These are phyloP conservation scores for Apis laboriosa DNA, from an alignment of 1,140 invertebrate species.

Conservation along the genomic window DNA sequence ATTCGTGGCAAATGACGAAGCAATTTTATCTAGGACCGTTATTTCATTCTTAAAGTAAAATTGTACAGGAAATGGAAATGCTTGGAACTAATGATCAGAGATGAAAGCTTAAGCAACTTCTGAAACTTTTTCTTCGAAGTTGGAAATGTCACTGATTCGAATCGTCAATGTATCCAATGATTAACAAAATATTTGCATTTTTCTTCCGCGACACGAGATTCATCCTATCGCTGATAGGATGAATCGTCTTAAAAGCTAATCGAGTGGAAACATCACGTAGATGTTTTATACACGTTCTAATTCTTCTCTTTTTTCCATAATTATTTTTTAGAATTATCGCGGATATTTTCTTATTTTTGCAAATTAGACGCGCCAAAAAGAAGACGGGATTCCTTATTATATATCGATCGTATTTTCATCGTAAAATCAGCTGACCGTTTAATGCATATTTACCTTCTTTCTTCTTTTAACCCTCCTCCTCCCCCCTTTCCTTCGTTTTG, in stretches of 20 bases:
- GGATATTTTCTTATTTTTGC: neutral
- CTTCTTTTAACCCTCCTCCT: no score
- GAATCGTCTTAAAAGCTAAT: slow-evolving; percentile 26
- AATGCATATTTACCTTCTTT: neutral
- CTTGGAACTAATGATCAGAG: neutral
- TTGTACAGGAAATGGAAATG: neutral
- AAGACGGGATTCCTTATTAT: neutral
- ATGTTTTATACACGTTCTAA: fast-evolving
- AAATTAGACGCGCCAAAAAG: neutral
- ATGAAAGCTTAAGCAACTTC: neutral
- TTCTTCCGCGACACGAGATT: neutral
- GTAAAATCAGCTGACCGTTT: slow-evolving; percentile 1
- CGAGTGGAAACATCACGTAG: slow-evolving; percentile 15
- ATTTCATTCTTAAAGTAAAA: neutral
- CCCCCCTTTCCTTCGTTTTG: neutral
- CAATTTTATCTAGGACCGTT: neutral
- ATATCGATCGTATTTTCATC: neutral
- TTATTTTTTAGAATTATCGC: neutral
- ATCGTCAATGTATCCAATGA: neutral
- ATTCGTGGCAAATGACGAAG: neutral
- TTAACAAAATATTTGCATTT: slow-evolving; percentile 38
- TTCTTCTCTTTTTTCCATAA: neutral
- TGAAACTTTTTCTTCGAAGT: neutral
- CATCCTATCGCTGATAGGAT: neutral
- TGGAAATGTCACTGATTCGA: slow-evolving; percentile 11